A percentile compares a stretch with the other conserved stretches of the same genome.
Evolutionary conservation across 1,140 invertebrate species (phyloP).

Genomic region (Drosophila navojoa): DNA sequence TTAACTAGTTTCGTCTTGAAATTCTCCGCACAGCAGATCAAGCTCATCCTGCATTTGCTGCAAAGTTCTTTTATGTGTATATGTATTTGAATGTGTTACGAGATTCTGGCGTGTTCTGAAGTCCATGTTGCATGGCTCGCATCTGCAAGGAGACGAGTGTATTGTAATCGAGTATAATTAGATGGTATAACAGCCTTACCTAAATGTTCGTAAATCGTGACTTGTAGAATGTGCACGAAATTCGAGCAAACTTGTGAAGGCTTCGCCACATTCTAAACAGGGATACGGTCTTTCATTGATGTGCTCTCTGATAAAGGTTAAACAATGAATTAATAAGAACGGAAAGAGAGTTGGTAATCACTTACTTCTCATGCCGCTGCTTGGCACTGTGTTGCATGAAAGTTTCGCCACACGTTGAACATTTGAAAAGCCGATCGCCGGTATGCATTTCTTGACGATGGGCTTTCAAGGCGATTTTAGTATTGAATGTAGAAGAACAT

Average conservation of each 20-base stretch:
- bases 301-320: slow-evolving; percentile 46
- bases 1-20: neutral
- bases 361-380: slow-evolving; percentile 58
- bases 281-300: slow-evolving; percentile 68
- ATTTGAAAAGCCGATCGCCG: slow-evolving; percentile 34
- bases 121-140: slow-evolving; percentile 50
- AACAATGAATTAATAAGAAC: neutral
- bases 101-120: slow-evolving; percentile 31
- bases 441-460: slow-evolving; percentile 36
- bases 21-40: slow-evolving; percentile 15
- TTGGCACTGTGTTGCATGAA: slow-evolving; percentile 45
- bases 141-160: slow-evolving; percentile 18
- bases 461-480: slow-evolving; percentile 14
- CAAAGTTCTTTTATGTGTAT: slow-evolving; percentile 25
- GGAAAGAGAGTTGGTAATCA: neutral
- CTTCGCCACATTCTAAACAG: slow-evolving; percentile 55
- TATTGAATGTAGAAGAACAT: slow-evolving; percentile 35
- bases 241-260: slow-evolving; percentile 36
- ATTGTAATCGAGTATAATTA: neutral
- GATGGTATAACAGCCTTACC: slow-evolving; percentile 19
- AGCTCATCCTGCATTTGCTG: slow-evolving; percentile 49
- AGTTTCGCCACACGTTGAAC: slow-evolving; percentile 42
- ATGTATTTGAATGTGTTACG: slow-evolving; percentile 37
- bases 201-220: slow-evolving; percentile 28
- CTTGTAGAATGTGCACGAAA: slow-evolving; percentile 34